Percentiles rank a stretch among this genome's conserved stretches.
Evolutionary conservation across 2,113 vertebrate genomes (phyloP).

Genomic region (Porphyrio hochstetteri): DNA sequence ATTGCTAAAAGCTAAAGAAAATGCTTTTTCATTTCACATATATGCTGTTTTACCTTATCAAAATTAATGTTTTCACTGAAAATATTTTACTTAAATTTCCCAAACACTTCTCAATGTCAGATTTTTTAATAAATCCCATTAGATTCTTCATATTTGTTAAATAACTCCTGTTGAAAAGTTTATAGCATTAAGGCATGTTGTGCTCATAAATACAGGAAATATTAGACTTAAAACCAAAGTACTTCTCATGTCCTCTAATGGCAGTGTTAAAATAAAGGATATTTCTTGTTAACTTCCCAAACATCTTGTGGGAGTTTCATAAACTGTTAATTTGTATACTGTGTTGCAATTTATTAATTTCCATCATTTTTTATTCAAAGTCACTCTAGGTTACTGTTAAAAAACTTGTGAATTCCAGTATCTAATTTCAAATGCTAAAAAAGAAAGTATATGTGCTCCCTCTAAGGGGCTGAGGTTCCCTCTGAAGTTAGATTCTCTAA

Average conservation of each 20-base stretch:
- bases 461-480: background rate
- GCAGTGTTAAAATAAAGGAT: background rate
- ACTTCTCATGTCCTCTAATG: background rate
- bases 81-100: background rate
- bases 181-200: background rate
- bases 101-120: background rate
- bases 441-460: background rate
- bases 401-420: background rate
- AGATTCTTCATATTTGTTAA: background rate
- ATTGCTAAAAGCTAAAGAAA: background rate
- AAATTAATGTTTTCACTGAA: background rate
- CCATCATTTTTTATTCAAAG: background rate
- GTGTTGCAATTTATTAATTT: background rate
- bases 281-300: background rate
- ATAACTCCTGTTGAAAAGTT: background rate
- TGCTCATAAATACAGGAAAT: background rate
- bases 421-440: background rate
- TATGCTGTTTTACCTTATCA: background rate
- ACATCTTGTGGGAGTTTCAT: background rate
- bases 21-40: background rate
- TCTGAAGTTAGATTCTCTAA: background rate
- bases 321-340: background rate
- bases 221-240: background rate
- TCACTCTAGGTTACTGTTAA: background rate
- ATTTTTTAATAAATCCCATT: background rate